Percentiles rank a stretch among this genome's conserved stretches.
These are phyloP conservation scores for Nebria ingens DNA, from an alignment of 1,140 invertebrate species.

Conservation along the genomic window DNA sequence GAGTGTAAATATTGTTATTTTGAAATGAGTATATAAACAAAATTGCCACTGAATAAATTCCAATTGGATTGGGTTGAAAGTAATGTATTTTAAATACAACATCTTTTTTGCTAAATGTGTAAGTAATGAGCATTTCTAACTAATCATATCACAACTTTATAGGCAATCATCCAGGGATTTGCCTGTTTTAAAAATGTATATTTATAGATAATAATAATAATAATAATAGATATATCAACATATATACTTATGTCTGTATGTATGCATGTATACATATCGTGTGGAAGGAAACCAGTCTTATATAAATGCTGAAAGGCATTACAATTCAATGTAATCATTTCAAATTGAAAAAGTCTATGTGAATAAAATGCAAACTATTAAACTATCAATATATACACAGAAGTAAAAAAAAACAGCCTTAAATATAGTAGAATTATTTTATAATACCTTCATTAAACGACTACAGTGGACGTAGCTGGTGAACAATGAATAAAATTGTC, in stretches of 20 bases:
- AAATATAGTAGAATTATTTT: too few species aligned
- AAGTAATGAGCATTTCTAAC: not conserved
- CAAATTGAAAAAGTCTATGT: not conserved
- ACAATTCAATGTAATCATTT: not conserved
- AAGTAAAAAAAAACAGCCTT: not conserved
- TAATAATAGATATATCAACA: too few species aligned
- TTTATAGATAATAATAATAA: too few species aligned
- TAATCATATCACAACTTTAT: not conserved
- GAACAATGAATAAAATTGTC: too few species aligned
- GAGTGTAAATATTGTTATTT: too few species aligned
- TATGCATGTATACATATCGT: not conserved
- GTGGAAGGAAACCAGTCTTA: conserved; percentile 6
- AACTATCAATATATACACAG: not conserved
- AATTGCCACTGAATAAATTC: too few species aligned
- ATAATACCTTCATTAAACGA: too few species aligned
- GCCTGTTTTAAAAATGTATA: not conserved
- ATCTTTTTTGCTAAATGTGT: not conserved
- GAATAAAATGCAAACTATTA: conserved; percentile 2
- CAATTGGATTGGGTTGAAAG: too few species aligned
- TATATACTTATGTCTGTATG: too few species aligned
- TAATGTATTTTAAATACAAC: too few species aligned
- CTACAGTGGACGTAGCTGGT: too few species aligned
- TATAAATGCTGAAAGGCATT: conserved; percentile 6
- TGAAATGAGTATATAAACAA: too few species aligned
- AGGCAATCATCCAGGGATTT: not conserved